Evolutionary conservation across 2,797 vertebrate species (phyloP).

Genomic region (Lacerta agilis): DNA sequence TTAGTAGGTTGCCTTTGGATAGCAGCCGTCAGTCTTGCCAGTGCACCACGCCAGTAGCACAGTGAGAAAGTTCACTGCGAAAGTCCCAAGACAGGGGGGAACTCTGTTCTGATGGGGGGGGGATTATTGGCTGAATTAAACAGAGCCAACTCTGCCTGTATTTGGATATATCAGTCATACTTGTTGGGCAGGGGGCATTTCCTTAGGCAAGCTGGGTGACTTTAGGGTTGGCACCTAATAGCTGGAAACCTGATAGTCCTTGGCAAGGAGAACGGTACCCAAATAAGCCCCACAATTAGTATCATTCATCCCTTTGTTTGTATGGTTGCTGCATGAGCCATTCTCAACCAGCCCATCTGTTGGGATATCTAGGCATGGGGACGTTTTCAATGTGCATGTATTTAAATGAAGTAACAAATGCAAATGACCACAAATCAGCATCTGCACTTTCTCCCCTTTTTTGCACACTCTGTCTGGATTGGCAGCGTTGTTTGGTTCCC

Average conservation of each 20-base stretch:
- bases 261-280: neutral
- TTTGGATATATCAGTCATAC: neutral
- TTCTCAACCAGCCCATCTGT: neutral
- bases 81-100: conserved; percentile 4
- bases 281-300: neutral
- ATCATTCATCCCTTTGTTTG: neutral
- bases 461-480: neutral
- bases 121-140: neutral
- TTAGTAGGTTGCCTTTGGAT: conserved; percentile 60
- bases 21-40: conserved; percentile 54
- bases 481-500: neutral
- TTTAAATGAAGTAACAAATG: neutral
- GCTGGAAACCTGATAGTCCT: neutral
- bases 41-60: conserved; percentile 41
- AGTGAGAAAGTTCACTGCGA: conserved; percentile 55
- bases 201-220: neutral
- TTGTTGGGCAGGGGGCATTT: neutral
- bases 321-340: neutral
- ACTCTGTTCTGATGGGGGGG: neutral
- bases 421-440: neutral
- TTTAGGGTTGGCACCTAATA: neutral
- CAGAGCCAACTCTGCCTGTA: neutral
- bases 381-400: neutral
- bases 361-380: neutral
- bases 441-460: neutral